A percentile compares a stretch with the other conserved stretches of the same genome.
Evolutionary conservation across 2,797 vertebrate species (phyloP).

Genomic region (Sciaenops ocellatus): DNA sequence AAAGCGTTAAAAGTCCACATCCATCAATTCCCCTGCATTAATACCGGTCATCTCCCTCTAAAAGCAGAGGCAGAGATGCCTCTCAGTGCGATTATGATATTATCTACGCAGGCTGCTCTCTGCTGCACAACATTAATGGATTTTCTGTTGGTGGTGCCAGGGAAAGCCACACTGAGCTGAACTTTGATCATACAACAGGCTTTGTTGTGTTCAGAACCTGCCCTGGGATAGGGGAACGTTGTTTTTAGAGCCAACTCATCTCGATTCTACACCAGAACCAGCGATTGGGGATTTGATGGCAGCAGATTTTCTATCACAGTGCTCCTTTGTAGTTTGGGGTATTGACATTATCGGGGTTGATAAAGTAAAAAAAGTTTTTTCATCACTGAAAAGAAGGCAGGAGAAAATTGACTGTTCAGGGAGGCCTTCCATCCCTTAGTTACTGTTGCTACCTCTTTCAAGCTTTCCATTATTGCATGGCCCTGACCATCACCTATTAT

Average conservation of each 20-base stretch:
- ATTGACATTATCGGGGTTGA: not conserved
- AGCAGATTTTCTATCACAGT: constrained; percentile 15
- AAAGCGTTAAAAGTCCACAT: constrained; percentile 23
- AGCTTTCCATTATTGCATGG: no score
- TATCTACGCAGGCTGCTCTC: constrained; percentile 47
- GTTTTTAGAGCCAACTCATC: constrained; percentile 25
- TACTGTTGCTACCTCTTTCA: not conserved
- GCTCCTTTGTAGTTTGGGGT: not conserved
- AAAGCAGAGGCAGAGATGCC: constrained; percentile 29
- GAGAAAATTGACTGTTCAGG: not conserved
- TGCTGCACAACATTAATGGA: constrained; percentile 49
- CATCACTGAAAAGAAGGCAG: not conserved
- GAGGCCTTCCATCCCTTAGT: no score
- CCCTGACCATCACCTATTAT: no score
- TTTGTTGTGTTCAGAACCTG: constrained; percentile 56
- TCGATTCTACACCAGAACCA: not conserved
- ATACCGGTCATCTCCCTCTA: constrained; percentile 5
- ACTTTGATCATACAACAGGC: constrained; percentile 64
- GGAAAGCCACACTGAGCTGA: constrained; percentile 27
- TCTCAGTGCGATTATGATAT: constrained; percentile 44
- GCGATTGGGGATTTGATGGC: constrained; percentile 12
- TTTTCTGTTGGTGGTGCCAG: constrained; percentile 44
- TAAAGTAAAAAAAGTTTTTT: not conserved
- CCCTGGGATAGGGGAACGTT: constrained; percentile 2
- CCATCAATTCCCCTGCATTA: constrained; percentile 11